Base-by-base conservation (phyloP, 2,888 invertebrate species). In the Leptura quadrifasciata region DNA sequence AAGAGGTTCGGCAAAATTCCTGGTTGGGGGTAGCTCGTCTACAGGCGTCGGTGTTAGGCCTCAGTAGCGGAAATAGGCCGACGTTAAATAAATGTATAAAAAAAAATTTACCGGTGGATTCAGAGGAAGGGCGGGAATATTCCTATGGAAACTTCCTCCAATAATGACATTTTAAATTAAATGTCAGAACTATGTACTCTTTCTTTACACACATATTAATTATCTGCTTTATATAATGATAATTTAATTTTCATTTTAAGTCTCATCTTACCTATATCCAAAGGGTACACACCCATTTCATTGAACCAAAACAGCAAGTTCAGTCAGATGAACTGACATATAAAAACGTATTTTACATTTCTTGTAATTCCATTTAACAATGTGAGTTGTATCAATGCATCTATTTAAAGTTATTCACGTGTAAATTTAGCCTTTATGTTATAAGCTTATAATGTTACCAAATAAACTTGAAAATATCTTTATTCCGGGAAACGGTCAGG, bases 261-360 rank as follows among this genome's bases (percentile, higher is more conserved):
- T 47, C 17, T n/a, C 1, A 47, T 47, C n/a, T 5, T 2, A 47
- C 6, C 39, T 39, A 15, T 39, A 39, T 39, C 15, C 15, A 39
- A 39, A 39, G 10, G 8, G 39, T 39, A 39, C 39, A 39, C 39
- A 6, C 15, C 12, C 12, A 39, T 8, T 39, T 39, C 8, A 39
- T 39, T 39, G 39, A 12, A 39, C 47, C 17, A 15, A n/a, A 47
- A 47, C 4, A 47, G 15, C 47, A n/a, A n/a, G 47, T 15, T n/a
- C 47, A 47, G 5, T n/a, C 47, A 47, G 47, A 47, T 39, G 39
- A 12, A 39, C 39, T 39, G 39, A 39, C 39, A 39, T 39, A 39
- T n/a, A 47, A 47, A 47, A n/a, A 47, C n/a, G 5, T n/a, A 47
- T 47, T 47, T 47, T n/a, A 47, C 47, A 47, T 47, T 47, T n/a